Base-by-base conservation (phyloP, 2,888 invertebrate genomes). In the Gandaritis pyraliata region DNA sequence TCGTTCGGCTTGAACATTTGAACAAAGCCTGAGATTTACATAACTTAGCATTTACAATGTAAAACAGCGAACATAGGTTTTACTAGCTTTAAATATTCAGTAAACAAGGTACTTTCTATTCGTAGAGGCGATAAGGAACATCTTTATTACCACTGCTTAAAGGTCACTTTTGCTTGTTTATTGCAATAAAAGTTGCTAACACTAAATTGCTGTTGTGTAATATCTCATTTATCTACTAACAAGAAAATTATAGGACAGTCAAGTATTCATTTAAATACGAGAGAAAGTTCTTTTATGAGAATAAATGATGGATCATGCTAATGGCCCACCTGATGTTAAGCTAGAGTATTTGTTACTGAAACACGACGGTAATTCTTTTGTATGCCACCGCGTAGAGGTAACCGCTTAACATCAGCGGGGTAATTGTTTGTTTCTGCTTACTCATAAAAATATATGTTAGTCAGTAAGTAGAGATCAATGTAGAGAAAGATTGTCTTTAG, bases 1-100 rank as follows among this genome's bases (percentile, higher is more conserved):
- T 39, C 8, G 45, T 46, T 51, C 6, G n/a, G n/a, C n/a, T n/a
- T 33, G 1, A 18, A 10, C 10, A n/a, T n/a, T 38, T 10, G 15
- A 39, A 49, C 49, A 58, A 49, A 51, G 15, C 1, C 33, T 33
- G 16, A 2, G 6, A 52, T 58, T 58, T 39, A 39, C 58, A 58
- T 58, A 52, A 47, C 46, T 58, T 53, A 10, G 52, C 58, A 58
- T 52, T 53, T 33, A 41, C 48, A 59, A 43, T 53, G 53, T 59
- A 48, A 45, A 57, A 38, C 45, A 30, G 12, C n/a, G 47, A 58
- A 53, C 48, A 48, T 48, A 53, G 48, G 53, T 53, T 53, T 43
- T 33, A 53, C 33, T 30, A 23, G 43, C 18, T 48, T 33, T 43
- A 48, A 53, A 59, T 59, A 48, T 59, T 48, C 58, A 53, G 53